These are phyloP conservation scores for Anguilla marmorata DNA, from an alignment of 2,797 vertebrate genomes.

Conservation along the genomic window DNA sequence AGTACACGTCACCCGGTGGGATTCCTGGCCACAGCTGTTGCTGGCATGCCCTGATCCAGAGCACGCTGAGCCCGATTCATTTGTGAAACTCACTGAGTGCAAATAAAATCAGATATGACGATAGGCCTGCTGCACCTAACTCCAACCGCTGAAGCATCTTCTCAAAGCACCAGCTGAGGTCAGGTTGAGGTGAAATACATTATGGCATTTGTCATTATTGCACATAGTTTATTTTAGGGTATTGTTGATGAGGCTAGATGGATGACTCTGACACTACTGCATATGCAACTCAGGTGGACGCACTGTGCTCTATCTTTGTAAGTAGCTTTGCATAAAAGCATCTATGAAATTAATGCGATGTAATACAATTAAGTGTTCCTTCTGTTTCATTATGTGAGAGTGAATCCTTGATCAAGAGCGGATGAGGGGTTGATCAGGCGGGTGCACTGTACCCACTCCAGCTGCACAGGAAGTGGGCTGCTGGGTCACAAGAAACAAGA, in stretches of 20 bases:
- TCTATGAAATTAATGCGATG: too few relatives aligned
- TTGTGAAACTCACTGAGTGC: not conserved
- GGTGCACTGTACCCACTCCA: not conserved
- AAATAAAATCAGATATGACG: not conserved
- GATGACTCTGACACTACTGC: too few relatives aligned
- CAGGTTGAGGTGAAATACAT: not conserved
- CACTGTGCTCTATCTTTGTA: too few relatives aligned
- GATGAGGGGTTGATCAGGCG: too few relatives aligned
- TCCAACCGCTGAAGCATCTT: not conserved
- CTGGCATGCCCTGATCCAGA: not conserved
- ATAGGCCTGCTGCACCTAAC: not conserved
- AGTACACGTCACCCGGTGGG: not conserved
- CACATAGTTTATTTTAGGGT: not conserved
- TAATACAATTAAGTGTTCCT: too few relatives aligned
- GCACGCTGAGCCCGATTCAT: not conserved
- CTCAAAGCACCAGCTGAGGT: not conserved
- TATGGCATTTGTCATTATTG: not conserved
- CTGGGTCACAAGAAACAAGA: not conserved
- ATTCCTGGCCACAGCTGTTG: not conserved
- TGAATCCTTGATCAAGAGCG: too few relatives aligned
- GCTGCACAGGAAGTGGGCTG: not conserved
- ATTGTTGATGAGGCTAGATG: too few relatives aligned
- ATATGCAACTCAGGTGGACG: too few relatives aligned
- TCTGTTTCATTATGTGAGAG: too few relatives aligned
- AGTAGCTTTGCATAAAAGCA: too few relatives aligned